Evolutionary conservation across 2,797 vertebrate species (phyloP).

Genomic region (Brachyrhaphis roseni): DNA sequence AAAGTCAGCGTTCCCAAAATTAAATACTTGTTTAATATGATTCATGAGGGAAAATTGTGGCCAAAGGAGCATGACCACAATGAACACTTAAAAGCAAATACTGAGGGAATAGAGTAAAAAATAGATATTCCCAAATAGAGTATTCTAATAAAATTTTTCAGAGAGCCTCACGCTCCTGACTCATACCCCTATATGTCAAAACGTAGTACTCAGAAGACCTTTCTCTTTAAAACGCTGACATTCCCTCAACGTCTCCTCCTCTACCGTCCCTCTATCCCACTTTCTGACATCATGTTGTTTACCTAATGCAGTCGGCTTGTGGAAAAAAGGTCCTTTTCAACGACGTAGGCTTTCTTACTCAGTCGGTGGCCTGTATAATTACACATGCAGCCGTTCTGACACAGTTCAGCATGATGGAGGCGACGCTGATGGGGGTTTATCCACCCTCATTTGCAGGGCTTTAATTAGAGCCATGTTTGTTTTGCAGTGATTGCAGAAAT

Average conservation of each 20-base stretch:
- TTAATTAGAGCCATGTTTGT: constrained; percentile 60
- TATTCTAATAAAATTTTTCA: constrained; percentile 55
- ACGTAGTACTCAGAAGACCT: background rate
- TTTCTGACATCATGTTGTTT: constrained; percentile 34
- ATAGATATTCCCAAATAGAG: constrained; percentile 29
- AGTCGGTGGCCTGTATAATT: constrained; percentile 61
- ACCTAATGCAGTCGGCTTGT: constrained; percentile 37
- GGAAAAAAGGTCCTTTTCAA: constrained; percentile 19
- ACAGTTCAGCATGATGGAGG: constrained; percentile 58
- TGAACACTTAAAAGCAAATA: constrained; percentile 34
- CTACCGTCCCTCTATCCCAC: background rate
- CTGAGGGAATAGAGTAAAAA: constrained; percentile 23
- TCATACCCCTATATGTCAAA: constrained; percentile 50
- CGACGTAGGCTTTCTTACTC: constrained; percentile 33
- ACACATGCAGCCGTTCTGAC: constrained; percentile 57
- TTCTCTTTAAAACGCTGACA: constrained; percentile 22
- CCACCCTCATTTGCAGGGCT: constrained; percentile 51
- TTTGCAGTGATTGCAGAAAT: constrained; percentile 54
- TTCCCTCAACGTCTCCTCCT: background rate
- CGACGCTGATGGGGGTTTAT: constrained; percentile 30
- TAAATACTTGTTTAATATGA: constrained; percentile 29
- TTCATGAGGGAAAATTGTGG: constrained; percentile 24
- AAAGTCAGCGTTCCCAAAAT: constrained; percentile 37
- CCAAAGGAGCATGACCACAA: constrained; percentile 21
- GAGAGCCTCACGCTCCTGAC: constrained; percentile 42